Base-by-base conservation (phyloP, 92 coral and sea anemone species). In the Bergia sp. region DNA sequence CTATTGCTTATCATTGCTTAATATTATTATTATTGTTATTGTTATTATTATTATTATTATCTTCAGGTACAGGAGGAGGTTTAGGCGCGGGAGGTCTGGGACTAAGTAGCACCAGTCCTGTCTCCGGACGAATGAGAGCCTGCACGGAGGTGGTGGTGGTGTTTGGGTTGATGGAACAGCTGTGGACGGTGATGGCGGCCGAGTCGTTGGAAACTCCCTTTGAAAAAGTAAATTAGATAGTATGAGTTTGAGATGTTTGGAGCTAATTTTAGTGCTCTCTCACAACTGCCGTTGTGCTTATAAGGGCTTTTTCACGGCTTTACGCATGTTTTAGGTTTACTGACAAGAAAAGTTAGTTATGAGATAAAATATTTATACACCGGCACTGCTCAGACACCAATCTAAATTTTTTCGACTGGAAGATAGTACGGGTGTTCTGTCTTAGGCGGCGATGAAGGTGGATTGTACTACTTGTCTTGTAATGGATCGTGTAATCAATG, bases 31-130 rank as follows among this genome's bases (percentile, higher is more conserved):
- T 53, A 53, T 10, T 20, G 82, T 78, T 78, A n/a, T 44, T 42
- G n/a, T n/a, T 57, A 18, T 23, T 23, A 1, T 10, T 79, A 1
- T 8, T 13, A 57, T 7, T 57, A n/a, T 21, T 37, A 0, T 38
- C 67, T 42, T 44, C 37, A 96, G 99, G 98, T 29, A 92, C 93
- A 20, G 93, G 93, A 23, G 98, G 96, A 85, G 94, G 93, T 45
- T 91, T 91, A 40, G 94, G 96, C 20, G 83, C 91, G n/a, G 96
- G 96, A 18, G 90, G 99, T 41, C 93, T 96, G 91, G 99, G 96
- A 47, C 91, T 94, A 85, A 94, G 97, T 76, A 86, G 91, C 37
- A 94, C 94, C 64, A 92, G 90, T 79, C 93, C 92, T 49, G 86
- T 89, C 57, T 83, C 95, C 43, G 99, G 97, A 40, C 96, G 98